A percentile compares a stretch with the other conserved stretches of the same genome.
Conservation (phyloP, 2,888 invertebrate species). For the Saturnia japonica region DNA sequence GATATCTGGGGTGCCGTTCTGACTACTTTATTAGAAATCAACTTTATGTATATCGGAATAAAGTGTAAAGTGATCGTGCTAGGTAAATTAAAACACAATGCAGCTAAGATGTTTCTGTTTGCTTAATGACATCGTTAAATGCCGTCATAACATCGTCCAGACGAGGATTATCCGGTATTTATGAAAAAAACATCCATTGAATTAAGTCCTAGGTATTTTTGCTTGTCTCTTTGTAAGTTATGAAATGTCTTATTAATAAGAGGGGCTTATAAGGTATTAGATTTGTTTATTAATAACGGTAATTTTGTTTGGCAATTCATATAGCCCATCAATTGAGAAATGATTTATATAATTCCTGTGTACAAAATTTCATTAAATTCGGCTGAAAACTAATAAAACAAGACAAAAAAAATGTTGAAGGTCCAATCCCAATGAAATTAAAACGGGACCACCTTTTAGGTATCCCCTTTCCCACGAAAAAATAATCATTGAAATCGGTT, state of each 20-base stretch:
- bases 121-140: slow-evolving; percentile 71
- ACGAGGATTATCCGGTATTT: slow-evolving; percentile 54
- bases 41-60: slow-evolving; percentile 12
- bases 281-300: too few species aligned
- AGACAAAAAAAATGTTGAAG: too few species aligned
- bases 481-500: too few species aligned
- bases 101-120: slow-evolving; percentile 61
- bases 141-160: slow-evolving; percentile 55
- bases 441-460: too few species aligned
- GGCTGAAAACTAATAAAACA: too few species aligned
- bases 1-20: slow-evolving; percentile 44
- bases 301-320: too few species aligned
- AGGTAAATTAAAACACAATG: slow-evolving; percentile 51
- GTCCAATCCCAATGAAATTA: too few species aligned
- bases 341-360: too few species aligned
- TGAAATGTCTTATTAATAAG: neutral
- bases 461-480: too few species aligned
- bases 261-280: neutral
- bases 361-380: too few species aligned
- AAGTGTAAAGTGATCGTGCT: slow-evolving; percentile 24
- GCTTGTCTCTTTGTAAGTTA: slow-evolving; percentile 10
- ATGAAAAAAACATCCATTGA: slow-evolving; percentile 29
- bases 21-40: slow-evolving; percentile 31
- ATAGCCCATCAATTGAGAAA: too few species aligned
- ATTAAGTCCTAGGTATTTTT: slow-evolving; percentile 21